Base-by-base conservation (phyloP, 2,113 vertebrate genomes). In the Lonchura striata region DNA sequence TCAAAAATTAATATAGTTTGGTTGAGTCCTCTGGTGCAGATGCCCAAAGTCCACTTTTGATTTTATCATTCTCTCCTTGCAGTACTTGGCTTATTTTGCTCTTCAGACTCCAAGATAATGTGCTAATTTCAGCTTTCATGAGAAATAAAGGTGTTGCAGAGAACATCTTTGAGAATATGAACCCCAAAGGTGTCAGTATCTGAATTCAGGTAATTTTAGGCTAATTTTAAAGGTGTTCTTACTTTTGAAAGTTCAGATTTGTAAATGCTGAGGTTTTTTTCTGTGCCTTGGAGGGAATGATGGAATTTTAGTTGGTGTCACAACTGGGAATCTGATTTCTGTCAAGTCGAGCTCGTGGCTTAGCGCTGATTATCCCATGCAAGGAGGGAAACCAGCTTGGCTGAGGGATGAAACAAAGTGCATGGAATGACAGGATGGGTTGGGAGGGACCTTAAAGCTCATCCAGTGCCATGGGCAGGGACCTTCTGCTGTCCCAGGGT, bases 401-500 rank as follows among this genome's bases (percentile, higher is more conserved):
- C 82, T 75, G 91, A 56, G 57, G 7, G 3, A 21, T 54, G 59
- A 22, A 66, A 66, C 24, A n/a, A 28, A 46, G 11, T 5, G n/a
- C 59, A 4, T 3, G 4, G 37, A 41, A 33, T 9, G 22, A 5
- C 33, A 37, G 68, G 7, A 44, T 28, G 37, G 37, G 27, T 7
- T 46, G 47, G 72, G n/a, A 52, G 28, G 37, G 28, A n/a, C 20
- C 22, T 44, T 6, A 33, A 14, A 88, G 3, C 27, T 27, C 33
- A 4, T 4, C 42, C 59, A 30, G 46, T 9, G 2, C 49, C 56
- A 2, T 2, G 20, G 13, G 13, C 49, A 49, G 49, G 15, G 57
- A 35, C 1, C 9, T 80, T 0, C 15, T 41, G 14, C 13, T 0
- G 1, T 39, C 41, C 65, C 56, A 41, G 24, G 20, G 0, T 4